Base-by-base conservation (phyloP, 2,888 invertebrate genomes). In the Ichneumoninae sp. region DNA sequence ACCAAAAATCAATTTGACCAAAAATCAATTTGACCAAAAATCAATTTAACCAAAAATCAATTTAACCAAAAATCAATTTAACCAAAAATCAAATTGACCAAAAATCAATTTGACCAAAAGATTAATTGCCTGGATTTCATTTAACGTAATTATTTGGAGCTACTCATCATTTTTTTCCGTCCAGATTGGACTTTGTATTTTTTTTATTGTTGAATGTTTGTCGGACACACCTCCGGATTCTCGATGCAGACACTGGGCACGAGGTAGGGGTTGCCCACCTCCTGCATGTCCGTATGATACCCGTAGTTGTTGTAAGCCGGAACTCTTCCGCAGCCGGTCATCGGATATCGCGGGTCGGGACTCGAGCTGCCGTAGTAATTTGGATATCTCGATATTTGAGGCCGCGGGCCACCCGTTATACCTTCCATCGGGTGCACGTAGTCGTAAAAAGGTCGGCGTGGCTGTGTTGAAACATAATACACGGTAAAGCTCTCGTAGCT, bases 251-350 rank as follows among this genome's bases (percentile, higher is more conserved):
- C 90, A 69, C 89, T 89, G 10, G 93, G 93, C 16, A 91, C 87
- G n/a, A 89, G 88, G 83, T 93, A 92, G 57, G 88, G 85, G 82
- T 88, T 90, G 70, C 92, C 92, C 60, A 92, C 88, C 86, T 93
- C 93, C 81, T 90, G 90, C 91, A 93, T 93, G 81, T 93, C 93
- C 65, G 92, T 84, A 66, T 90, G 89, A 78, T 91, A 93, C 44
- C 90, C 92, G 73, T 92, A 92, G 89, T 93, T 93, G 83, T 88
- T 91, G 87, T 92, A 93, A 69, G 89, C 90, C 0, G 90, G 88
- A n/a, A 47, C 52, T 40, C 83, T 77, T 36, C 69, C 74, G 54
- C 22, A 52, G 26, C 44, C 57, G 44, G 71, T 47, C 30, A 60
- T 57, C 22, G 79, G 71, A 69, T 82, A 81, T 47, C 69, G 85